Evolutionary conservation across 1,140 invertebrate genomes (phyloP), one percentile per base, ranked within the genome.

Genomic region (Pogonognathellus flavescens): DNA sequence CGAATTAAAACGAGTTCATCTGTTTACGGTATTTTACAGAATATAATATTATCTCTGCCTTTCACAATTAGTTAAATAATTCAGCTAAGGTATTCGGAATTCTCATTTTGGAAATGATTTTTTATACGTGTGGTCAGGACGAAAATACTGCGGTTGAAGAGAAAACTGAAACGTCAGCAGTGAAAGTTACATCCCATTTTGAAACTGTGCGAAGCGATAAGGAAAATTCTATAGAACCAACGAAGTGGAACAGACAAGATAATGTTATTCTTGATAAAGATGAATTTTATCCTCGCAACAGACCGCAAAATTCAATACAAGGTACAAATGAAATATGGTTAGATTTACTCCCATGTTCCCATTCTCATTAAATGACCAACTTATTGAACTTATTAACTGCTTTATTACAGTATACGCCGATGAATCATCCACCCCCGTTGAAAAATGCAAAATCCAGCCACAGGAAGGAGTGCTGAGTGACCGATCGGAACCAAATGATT

Each of bases 151-250:
- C 14, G 20, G 55, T 0, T 20, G n/a, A 25, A 22, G 18, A 82
- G 14, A 31, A 31, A 82, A 16, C 20, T 52, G 22, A 20, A 31
- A 14, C 31, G 14, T 25, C 53, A 1, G 0, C 18, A 4, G 49
- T 8, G 9, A 10, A n/a, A 52, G 49, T 14, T 53, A 25, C 18
- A 41, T 49, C 31, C 31, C 31, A 41, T 41, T 41, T 41, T 41
- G 31, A 41, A 55, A 59, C 10, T 13, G n/a, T n/a, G 49, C 18
- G 83, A 22, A 86, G 20, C 76, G 81, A 86, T 16, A 82, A 86
- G 20, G 85, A 86, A 60, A 86, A 86, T 62, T 49, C 25, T n/a
- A 53, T 83, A 18, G 82, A 86, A 49, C 81, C 85, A 41, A 80
- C 60, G 11, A 72, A 80, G 60, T 86, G 85, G 85, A 83, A 59